Percentiles rank a stretch among this genome's conserved stretches.
phyloP scores from a whole-genome alignment of 1,140 invertebrate genomes.

The Leptinotarsa texana region DNA sequence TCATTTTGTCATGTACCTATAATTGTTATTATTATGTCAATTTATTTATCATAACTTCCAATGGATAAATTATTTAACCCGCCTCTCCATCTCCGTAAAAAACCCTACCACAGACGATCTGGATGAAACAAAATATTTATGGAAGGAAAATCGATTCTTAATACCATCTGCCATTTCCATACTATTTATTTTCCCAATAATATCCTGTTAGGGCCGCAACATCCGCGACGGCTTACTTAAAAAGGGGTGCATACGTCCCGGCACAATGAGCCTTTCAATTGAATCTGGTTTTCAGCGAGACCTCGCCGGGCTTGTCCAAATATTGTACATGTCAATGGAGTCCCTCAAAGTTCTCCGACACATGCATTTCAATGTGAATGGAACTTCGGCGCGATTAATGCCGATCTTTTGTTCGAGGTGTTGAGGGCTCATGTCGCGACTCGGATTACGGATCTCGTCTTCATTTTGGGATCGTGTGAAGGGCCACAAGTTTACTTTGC shows the following conservation, averaged over 20 bases:
- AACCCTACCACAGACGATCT: too few relatives aligned
- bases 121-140: too few relatives aligned
- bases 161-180: neutral
- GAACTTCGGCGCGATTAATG: constrained; percentile 37
- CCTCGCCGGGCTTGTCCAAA: constrained; percentile 36
- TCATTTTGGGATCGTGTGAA: constrained; percentile 21
- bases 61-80: too few relatives aligned
- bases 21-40: too few relatives aligned
- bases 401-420: constrained; percentile 37
- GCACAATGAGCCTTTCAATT: constrained; percentile 19
- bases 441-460: constrained; percentile 39
- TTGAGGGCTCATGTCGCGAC: constrained; percentile 33
- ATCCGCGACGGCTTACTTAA: constrained; percentile 4
- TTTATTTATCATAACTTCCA: too few relatives aligned
- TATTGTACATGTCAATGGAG: constrained; percentile 38
- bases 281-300: constrained; percentile 33
- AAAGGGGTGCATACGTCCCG: neutral
- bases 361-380: constrained; percentile 37
- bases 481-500: neutral
- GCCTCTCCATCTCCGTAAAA: too few relatives aligned
- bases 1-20: too few relatives aligned
- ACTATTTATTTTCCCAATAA: constrained; percentile 8
- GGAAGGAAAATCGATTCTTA: neutral
- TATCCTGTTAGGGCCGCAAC: constrained; percentile 3
- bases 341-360: constrained; percentile 26